Base-by-base conservation (phyloP, 2,888 invertebrate species). In the Agapostemon virescens region DNA sequence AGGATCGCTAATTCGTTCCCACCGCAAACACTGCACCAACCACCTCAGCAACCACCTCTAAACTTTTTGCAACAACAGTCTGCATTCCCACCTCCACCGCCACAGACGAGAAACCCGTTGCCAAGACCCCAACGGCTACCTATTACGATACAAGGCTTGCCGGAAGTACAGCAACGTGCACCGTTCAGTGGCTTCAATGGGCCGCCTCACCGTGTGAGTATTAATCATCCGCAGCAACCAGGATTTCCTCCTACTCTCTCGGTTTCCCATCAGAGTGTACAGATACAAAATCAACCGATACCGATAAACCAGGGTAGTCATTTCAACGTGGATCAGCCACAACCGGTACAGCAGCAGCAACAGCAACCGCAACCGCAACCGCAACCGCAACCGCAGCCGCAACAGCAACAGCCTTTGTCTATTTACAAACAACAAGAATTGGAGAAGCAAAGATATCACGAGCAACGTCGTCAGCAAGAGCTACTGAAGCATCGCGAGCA, bases 191-290 rank as follows among this genome's bases (percentile, higher is more conserved):
- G 83, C 4, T 91, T 91, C 61, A 55, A 55, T 55, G 87, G 83
- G 0, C 93, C 93, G 49, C 93, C 94, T 38, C 94, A 94, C 49
- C 88, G 92, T 20, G 92, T 94, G 67, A 90, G 84, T 42, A 86
- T 90, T 4, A 92, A 89, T 83, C 91, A 90, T 69, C 90, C 90
- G 0, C 91, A 89, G 38, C 91, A 91, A 77, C 88, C 90, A 5
- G 90, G 90, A 20, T 87, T 90, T 13, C 89, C 90, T 0, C 87
- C 88, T 0, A 83, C 89, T 0, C 38, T 89, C 1, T 90, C 90
- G n/a, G 83, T 90, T 3, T 90, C 91, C 9, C 91, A 91, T 85
- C 91, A 91, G 63, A 90, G 82, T 49, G 87, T 91, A 5, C 89
- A 90, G 33, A 66, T 90, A 26, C 90, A 91, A 23, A 91, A 87